Evolutionary conservation across 2,797 vertebrate species (phyloP).

Genomic region (Psittacula echo): DNA sequence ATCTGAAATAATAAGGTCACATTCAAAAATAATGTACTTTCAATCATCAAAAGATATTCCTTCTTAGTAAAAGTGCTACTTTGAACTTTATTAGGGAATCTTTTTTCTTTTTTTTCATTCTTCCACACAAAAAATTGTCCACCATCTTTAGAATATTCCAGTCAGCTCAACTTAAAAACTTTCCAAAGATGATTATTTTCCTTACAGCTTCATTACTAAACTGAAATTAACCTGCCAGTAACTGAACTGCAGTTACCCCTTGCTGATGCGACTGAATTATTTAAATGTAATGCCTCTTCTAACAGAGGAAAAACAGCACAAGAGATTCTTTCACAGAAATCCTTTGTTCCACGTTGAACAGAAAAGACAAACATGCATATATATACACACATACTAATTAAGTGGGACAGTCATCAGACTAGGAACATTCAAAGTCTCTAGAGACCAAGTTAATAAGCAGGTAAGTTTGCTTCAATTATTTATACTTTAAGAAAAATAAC

Average conservation of each 20-base stretch:
- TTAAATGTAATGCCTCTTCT: not conserved
- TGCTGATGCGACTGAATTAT: not conserved
- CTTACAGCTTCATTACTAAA: not conserved
- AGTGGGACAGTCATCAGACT: not conserved
- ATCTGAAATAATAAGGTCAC: not conserved
- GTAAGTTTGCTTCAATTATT: not conserved
- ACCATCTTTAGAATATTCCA: not conserved
- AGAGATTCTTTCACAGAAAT: not conserved
- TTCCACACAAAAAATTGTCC: not conserved
- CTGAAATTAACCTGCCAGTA: not conserved
- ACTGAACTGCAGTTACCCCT: not conserved
- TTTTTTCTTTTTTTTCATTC: not conserved
- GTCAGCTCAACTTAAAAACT: not conserved
- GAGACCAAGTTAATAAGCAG: not conserved
- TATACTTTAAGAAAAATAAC: not conserved
- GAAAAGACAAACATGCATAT: not conserved
- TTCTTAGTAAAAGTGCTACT: not conserved
- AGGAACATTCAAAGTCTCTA: not conserved
- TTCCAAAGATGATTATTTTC: not conserved
- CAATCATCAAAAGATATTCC: not conserved
- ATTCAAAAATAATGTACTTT: not conserved
- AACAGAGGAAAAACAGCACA: not conserved
- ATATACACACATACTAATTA: not conserved
- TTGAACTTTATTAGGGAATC: not conserved
- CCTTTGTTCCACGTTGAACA: not conserved